Evolutionary conservation across 1,140 invertebrate genomes (phyloP).

Genomic region (Charaxes varanes): DNA sequence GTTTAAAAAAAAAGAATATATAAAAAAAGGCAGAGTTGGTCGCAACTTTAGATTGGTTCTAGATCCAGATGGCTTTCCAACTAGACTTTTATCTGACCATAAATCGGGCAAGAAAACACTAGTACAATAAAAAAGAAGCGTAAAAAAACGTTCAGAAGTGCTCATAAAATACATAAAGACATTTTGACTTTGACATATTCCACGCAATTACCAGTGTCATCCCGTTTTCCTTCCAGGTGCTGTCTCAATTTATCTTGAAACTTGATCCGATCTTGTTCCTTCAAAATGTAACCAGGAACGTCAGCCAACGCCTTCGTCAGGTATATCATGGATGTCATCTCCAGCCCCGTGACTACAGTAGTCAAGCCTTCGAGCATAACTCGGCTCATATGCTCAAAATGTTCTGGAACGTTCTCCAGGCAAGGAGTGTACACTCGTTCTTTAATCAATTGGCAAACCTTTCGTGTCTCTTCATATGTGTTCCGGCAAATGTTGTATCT

Average conservation of each 20-base stretch:
- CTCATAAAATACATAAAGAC: no score
- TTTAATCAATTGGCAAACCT: conserved; percentile 53
- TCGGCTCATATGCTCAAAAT: conserved; percentile 66
- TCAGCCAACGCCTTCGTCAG: conserved; percentile 37
- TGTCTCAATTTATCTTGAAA: conserved; percentile 29
- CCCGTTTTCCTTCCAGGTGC: conserved; percentile 33
- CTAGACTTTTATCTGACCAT: no score
- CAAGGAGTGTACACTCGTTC: conserved; percentile 57
- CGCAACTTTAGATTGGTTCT: no score
- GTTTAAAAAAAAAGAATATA: no score
- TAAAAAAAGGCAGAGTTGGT: no score
- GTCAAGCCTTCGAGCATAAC: conserved; percentile 68
- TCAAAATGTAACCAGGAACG: conserved; percentile 57
- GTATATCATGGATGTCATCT: conserved; percentile 44
- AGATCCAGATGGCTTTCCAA: no score
- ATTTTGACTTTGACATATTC: no score
- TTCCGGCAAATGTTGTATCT: conserved; percentile 76
- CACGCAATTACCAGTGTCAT: conserved; percentile 48
- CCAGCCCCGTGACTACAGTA: conserved; percentile 50
- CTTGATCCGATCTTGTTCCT: conserved; percentile 37
- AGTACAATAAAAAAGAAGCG: no score
- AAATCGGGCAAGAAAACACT: no score
- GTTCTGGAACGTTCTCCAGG: conserved; percentile 61
- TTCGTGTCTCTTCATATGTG: conserved; percentile 55
- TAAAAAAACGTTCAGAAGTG: no score